Base-by-base conservation (phyloP, 2,888 invertebrate species). In the Caenorhabditis japonica region DNA sequence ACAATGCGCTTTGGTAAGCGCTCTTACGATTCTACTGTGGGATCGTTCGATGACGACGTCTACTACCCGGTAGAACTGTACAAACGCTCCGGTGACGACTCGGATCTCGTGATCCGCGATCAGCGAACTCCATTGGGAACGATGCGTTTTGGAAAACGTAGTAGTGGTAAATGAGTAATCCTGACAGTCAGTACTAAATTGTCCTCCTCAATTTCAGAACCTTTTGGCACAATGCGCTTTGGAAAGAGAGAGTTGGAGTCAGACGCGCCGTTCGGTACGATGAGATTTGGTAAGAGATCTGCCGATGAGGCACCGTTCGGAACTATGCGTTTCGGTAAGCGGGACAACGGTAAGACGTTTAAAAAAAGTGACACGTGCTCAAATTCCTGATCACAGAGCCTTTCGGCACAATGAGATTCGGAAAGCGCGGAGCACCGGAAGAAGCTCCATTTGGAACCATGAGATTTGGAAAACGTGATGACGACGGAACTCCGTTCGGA, bases 1-100 rank as follows among this genome's bases (percentile, higher is more conserved):
- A 80, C 80, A 25, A 82, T 79, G 80, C 74, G 80, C 33, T 81
- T 79, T 23, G 80, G 80, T 52, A 81, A 81, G 47, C 74, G 77
- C 66, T 44, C 72, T 49, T 10, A 72, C 15, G 69, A 53, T 4
- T 52, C 52, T 17, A 49, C 52, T 27, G 10, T 55, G 33, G 33
- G 10, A 30, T 5, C 51, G 3, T 53, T 52, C 27, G 69, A 75
- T n/a, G 79, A 77, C 8, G 72, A 70, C 25, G 43, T 36, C n/a
- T 59, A 47, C 38, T 62, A 56, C 19, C 66, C 70, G 17, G 23
- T 49, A n/a, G 33, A 47, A 12, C 25, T 61, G 21, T 39, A 66
- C 36, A 62, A 71, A 17, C 47, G 60, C 33, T 60, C 62, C 36
- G 47, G 60, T 38, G 59, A 36, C 36, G 66, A 66, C 43, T 56